Conservation (phyloP, 2,113 vertebrate species). For the Oryzias woworae region DNA sequence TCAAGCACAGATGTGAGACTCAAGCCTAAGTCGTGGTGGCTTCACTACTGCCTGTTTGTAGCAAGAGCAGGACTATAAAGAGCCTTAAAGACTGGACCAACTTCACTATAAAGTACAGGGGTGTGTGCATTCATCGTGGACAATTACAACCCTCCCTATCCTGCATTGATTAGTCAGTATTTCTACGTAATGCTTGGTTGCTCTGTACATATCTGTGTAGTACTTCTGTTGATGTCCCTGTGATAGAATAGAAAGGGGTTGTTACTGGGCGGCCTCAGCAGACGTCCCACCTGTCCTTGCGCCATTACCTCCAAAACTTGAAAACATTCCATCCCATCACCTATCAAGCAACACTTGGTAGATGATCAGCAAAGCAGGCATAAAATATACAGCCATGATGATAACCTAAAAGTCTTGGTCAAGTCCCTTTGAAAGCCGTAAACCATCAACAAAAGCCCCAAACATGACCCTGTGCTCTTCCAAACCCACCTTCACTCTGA, state of each 20-base stretch:
- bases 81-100: slow-evolving; percentile 68
- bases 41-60: slow-evolving; percentile 51
- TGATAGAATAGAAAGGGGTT: slow-evolving; percentile 70
- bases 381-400: slow-evolving; percentile 37
- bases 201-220: slow-evolving; percentile 73
- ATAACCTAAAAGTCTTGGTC: slow-evolving; percentile 52
- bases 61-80: slow-evolving; percentile 57
- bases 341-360: slow-evolving; percentile 28
- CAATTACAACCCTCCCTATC: slow-evolving; percentile 55
- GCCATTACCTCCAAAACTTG: slow-evolving; percentile 61
- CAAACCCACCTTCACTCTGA: slow-evolving; percentile 20
- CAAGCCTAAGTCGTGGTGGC: slow-evolving; percentile 47
- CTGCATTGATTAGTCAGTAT: slow-evolving; percentile 64
- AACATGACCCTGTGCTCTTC: slow-evolving; percentile 36
- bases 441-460: slow-evolving; percentile 19
- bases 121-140: slow-evolving; percentile 58
- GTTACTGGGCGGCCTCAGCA: slow-evolving; percentile 64
- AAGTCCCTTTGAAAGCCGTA: slow-evolving; percentile 29
- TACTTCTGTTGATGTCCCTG: slow-evolving; percentile 67
- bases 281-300: slow-evolving; percentile 43
- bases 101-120: slow-evolving; percentile 43
- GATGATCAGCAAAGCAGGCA: slow-evolving; percentile 22
- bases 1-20: slow-evolving; percentile 58
- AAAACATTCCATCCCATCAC: slow-evolving; percentile 68
- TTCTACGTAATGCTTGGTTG: slow-evolving; percentile 68